Evolutionary conservation across 2,797 vertebrate genomes (phyloP).

Genomic region (Alcedo quadribrachys): DNA sequence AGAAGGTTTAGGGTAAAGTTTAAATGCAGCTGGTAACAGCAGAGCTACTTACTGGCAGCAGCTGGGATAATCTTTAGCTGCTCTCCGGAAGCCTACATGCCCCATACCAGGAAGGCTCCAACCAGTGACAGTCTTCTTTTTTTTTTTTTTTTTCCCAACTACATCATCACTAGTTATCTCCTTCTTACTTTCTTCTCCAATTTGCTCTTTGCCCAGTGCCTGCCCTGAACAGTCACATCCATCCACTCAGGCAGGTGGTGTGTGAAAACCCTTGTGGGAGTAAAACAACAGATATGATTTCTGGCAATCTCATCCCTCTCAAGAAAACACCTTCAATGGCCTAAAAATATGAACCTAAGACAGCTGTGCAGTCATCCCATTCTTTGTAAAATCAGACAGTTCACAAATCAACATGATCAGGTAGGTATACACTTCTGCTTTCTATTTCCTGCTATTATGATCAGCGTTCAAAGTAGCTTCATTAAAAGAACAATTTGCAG

Average conservation of each 20-base stretch:
- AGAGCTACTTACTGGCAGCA: not conserved
- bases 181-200: not conserved
- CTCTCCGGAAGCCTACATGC: not conserved
- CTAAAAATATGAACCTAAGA: not conserved
- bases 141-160: not conserved
- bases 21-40: not conserved
- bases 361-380: not conserved
- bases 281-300: not conserved
- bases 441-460: not conserved
- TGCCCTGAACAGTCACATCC: not conserved
- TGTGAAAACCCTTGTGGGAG: conserved; percentile 2
- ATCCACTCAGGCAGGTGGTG: not conserved
- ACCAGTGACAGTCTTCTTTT: not conserved
- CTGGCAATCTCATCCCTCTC: conserved; percentile 6
- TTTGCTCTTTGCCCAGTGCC: not conserved
- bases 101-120: not conserved
- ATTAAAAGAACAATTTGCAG: not conserved
- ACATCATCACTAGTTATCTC: not conserved
- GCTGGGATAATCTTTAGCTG: not conserved
- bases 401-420: not conserved
- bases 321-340: not conserved
- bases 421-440: not conserved
- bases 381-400: not conserved
- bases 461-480: not conserved
- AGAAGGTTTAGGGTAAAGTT: not conserved